A percentile compares a stretch with the other conserved stretches of the same genome.
Conservation (phyloP, 2,113 vertebrate genomes). For the Syrrhaptes paradoxus region DNA sequence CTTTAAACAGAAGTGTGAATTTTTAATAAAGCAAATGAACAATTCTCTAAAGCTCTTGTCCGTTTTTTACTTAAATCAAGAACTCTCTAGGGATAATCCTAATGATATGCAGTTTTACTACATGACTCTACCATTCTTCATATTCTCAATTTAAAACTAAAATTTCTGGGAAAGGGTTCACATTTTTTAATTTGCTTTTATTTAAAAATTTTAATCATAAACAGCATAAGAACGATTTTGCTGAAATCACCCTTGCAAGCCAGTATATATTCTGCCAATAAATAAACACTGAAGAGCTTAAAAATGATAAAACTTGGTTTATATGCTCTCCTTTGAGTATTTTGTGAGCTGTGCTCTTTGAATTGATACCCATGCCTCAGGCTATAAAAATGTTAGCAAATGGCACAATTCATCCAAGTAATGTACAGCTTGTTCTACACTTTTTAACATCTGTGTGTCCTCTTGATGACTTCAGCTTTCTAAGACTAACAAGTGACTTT, state of each 20-base stretch:
- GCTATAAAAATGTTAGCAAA: not conserved
- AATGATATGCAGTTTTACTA: not conserved
- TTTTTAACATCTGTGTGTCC: not conserved
- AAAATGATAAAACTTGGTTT: not conserved
- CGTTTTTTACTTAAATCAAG: constrained; percentile 39
- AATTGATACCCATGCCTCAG: not conserved
- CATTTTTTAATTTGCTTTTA: not conserved
- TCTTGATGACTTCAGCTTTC: constrained; percentile 50
- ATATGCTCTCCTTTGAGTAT: not conserved
- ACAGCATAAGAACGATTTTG: not conserved
- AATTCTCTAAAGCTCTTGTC: constrained; percentile 40
- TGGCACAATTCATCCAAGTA: not conserved
- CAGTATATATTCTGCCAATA: not conserved
- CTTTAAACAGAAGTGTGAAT: not conserved
- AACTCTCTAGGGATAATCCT: not conserved
- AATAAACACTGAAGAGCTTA: not conserved
- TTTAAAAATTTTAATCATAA: not conserved
- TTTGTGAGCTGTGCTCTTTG: not conserved
- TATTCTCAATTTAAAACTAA: not conserved
- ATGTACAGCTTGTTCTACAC: not conserved
- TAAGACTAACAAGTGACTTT: constrained; percentile 20
- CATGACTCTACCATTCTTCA: not conserved
- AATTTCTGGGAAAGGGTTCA: not conserved
- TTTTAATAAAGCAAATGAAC: constrained; percentile 5
- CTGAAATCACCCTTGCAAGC: not conserved